Evolutionary conservation across 2,113 vertebrate genomes (phyloP).

Genomic region (Pseudopipra pipra): DNA sequence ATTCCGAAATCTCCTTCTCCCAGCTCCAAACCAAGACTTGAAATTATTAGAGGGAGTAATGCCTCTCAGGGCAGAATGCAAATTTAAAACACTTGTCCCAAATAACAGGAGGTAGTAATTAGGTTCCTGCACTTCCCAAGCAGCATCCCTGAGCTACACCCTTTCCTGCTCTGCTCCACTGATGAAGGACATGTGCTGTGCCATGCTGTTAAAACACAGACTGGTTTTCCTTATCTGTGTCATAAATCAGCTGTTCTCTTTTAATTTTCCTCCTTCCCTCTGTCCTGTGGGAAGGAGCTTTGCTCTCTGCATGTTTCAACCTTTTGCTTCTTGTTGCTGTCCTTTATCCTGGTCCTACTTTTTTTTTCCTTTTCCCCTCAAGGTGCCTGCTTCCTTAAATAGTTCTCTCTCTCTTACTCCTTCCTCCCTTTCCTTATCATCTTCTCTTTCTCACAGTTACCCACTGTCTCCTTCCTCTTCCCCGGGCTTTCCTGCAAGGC

Average conservation of each 20-base stretch:
- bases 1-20: not conserved
- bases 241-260: not conserved
- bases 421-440: not conserved
- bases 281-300: not conserved
- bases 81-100: conserved; percentile 56
- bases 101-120: conserved; percentile 52
- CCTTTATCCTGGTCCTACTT: not conserved
- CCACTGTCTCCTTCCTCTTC: not conserved
- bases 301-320: not conserved
- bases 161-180: not conserved
- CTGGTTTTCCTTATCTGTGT: not conserved
- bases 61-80: conserved; percentile 44
- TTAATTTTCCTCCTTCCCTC: not conserved
- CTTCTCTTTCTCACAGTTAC: not conserved
- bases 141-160: conserved; percentile 14
- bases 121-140: conserved; percentile 25
- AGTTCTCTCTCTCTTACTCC: not conserved
- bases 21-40: conserved; percentile 5
- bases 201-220: not conserved
- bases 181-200: not conserved
- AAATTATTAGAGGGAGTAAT: conserved; percentile 11
- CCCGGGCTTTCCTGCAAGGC: not conserved
- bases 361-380: not conserved
- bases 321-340: not conserved
- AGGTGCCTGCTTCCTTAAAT: not conserved